These are phyloP conservation scores for Eutolmus rufibarbis DNA, from an alignment of 2,888 invertebrate species.

Conservation along the genomic window DNA sequence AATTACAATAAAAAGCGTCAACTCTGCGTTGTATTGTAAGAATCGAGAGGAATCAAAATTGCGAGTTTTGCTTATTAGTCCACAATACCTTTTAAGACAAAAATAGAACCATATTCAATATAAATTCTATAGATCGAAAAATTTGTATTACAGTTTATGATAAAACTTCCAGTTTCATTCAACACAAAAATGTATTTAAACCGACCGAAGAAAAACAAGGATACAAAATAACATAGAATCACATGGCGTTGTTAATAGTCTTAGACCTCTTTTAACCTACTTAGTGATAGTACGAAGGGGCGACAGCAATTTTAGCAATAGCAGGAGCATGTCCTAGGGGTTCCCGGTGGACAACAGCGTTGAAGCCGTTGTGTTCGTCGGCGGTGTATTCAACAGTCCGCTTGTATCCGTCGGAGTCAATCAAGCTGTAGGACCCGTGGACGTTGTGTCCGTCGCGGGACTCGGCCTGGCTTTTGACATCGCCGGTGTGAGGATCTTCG, in stretches of 20 bases:
- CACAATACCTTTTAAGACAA: too few species aligned
- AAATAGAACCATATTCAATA: too few species aligned
- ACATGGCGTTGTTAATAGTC: neutral
- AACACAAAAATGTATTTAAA: neutral
- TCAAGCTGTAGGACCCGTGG: constrained; percentile 64
- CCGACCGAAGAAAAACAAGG: neutral
- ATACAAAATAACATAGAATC: neutral
- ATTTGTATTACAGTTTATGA: too few species aligned
- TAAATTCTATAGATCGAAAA: too few species aligned
- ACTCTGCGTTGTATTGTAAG: too few species aligned
- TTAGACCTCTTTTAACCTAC: neutral
- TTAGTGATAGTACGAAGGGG: neutral
- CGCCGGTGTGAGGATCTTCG: constrained; percentile 65
- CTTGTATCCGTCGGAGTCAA: constrained; percentile 65
- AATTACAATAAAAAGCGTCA: too few species aligned
- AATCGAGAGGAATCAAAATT: too few species aligned
- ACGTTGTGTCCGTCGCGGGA: constrained; percentile 65
- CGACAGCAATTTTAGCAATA: neutral
- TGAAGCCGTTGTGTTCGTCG: constrained; percentile 65
- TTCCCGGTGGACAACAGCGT: constrained; percentile 65
- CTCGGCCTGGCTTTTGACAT: constrained; percentile 66
- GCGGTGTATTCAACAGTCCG: constrained; percentile 66
- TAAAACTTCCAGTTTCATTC: neutral
- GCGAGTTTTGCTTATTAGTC: too few species aligned
- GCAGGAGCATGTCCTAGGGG: constrained; percentile 50